These are phyloP conservation scores for Atherinosoma microstoma DNA, from an alignment of 2,797 vertebrate genomes.

Conservation along the genomic window DNA sequence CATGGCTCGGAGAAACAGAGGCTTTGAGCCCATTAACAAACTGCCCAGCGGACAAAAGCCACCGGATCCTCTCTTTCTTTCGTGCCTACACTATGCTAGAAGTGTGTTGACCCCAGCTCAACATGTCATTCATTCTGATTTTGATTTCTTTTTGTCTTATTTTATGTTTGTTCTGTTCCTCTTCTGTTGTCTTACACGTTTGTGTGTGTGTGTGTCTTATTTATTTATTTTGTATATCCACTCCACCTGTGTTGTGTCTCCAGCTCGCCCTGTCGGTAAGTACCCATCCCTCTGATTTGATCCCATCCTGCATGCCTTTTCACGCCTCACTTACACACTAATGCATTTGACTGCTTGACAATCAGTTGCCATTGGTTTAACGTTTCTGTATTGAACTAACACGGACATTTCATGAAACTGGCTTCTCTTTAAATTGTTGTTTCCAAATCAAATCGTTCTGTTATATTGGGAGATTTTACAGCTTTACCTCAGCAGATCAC, in stretches of 20 bases:
- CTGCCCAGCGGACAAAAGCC: slow-evolving; percentile 32
- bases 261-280: slow-evolving; percentile 99
- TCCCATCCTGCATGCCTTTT: slow-evolving; percentile 88
- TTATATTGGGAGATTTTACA: slow-evolving; percentile 6
- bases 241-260: slow-evolving; percentile 97
- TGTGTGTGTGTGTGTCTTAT: slow-evolving; percentile 58
- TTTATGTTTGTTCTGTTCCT: slow-evolving; percentile 80
- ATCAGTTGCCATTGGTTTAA: slow-evolving; percentile 73
- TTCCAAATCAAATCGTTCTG: slow-evolving; percentile 6
- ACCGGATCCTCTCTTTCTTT: slow-evolving; percentile 78
- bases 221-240: slow-evolving; percentile 85
- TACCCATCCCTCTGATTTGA: slow-evolving; percentile 94
- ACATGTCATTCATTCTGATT: slow-evolving; percentile 96
- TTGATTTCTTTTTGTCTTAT: slow-evolving; percentile 88
- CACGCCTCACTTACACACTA: slow-evolving; percentile 44
- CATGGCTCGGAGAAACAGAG: slow-evolving; percentile 13
- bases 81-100: slow-evolving; percentile 68
- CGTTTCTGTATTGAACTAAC: slow-evolving; percentile 63
- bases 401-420: slow-evolving; percentile 28
- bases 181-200: slow-evolving; percentile 80
- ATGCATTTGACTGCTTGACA: slow-evolving; percentile 62
- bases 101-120: slow-evolving; percentile 83
- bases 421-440: slow-evolving; percentile 4
- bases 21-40: slow-evolving; percentile 19
- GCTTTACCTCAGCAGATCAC: not conserved